These are phyloP conservation scores for Australoheros scitulus DNA, from an alignment of 2,113 vertebrate genomes.

Conservation along the genomic window DNA sequence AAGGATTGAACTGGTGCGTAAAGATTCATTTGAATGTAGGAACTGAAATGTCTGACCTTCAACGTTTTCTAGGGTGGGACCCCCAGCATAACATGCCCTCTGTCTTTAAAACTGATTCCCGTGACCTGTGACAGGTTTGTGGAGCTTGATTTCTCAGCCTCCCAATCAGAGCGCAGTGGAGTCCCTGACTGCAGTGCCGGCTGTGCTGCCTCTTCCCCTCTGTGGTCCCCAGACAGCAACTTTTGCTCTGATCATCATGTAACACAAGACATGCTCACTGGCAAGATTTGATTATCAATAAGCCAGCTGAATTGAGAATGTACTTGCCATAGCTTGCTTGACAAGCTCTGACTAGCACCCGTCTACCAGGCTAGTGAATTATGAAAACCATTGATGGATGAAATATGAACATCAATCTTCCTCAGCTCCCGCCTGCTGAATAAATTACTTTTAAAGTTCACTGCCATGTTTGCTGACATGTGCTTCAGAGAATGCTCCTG, in stretches of 20 bases:
- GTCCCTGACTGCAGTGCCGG: not conserved
- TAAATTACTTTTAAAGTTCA: conserved; percentile 67
- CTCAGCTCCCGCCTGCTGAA: conserved; percentile 62
- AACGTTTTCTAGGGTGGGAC: not conserved
- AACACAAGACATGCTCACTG: conserved; percentile 28
- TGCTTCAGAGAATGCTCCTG: conserved; percentile 11
- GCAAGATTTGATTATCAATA: conserved; percentile 52
- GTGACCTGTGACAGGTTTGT: not conserved
- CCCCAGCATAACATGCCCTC: not conserved
- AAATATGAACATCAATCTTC: conserved; percentile 76
- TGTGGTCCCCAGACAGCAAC: not conserved
- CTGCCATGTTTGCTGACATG: conserved; percentile 57
- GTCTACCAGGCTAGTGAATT: conserved; percentile 56
- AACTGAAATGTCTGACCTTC: not conserved
- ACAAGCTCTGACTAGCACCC: conserved; percentile 59
- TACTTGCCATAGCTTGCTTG: conserved; percentile 46
- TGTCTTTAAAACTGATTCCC: not conserved
- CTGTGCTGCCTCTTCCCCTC: not conserved
- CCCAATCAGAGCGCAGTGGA: not conserved
- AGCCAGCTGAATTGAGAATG: conserved; percentile 40
- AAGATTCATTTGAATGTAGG: not conserved
- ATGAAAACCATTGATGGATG: conserved; percentile 71
- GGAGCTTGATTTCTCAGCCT: not conserved
- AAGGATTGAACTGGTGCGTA: too few species aligned
- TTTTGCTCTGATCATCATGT: conserved; percentile 13